Evolutionary conservation across 2,888 invertebrate genomes (phyloP), one percentile per base, ranked within the genome.

Genomic region (Hydrotaea diabolus): DNA sequence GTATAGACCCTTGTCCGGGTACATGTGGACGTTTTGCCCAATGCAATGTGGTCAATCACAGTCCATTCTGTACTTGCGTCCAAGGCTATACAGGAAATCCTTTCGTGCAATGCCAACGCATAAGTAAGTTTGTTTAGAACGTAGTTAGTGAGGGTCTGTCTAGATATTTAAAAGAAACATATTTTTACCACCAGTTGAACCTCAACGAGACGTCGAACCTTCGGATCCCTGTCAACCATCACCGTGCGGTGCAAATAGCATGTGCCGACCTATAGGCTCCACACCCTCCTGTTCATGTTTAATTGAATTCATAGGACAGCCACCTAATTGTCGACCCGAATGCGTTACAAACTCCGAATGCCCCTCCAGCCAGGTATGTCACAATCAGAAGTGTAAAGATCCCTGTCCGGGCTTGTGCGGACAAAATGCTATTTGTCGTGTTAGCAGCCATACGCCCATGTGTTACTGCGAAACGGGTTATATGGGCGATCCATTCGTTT

Each of bases 291-390:
- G 97, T 90, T 95, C 96, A 8, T 97, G 97, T 89, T 92, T 95
- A 15, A 92, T 93, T 55, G 94, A 94, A 87, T 96, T 94, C 90
- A 92, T 94, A 75, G 96, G 96, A 19, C 93, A 94, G 36, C 96
- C 96, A 53, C 96, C 96, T 11, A 94, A 96, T 87, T 92, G 92
- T 80, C 89, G 95, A 86, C 96, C 96, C 8, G 97, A 97, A 92
- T 97, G 97, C 91, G 93, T 95, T 26, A 94, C 95, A 86, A 96
- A 96, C 89, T 94, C 94, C 5, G 96, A 97, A 91, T 97, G 96
- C 91, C 90, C 94, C 5, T 93, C 93, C 78, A 93, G 94, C 84
- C 93, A 94, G 77, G 95, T 96, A 2, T 97, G 97, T 90, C 94
- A 95, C 23, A 95, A 95, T 90, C 94, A 95, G 89, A 96, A 95